These are phyloP conservation scores for Fukomys damarensis DNA, from an alignment of 2,113 vertebrate species.

Conservation along the genomic window DNA sequence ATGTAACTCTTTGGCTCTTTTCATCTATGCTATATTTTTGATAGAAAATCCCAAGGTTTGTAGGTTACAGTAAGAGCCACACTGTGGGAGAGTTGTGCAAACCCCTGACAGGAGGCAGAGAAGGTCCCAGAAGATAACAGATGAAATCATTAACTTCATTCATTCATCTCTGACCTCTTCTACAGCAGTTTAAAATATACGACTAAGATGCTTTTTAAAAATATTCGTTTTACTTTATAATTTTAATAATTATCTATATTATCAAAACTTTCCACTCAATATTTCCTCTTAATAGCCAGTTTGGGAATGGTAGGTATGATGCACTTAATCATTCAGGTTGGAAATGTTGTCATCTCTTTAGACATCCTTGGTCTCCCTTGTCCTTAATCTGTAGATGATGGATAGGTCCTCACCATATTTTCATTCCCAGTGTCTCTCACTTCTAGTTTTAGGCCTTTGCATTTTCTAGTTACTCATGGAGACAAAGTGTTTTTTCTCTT, in stretches of 20 bases:
- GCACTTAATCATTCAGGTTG: neutral
- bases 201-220: neutral
- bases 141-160: neutral
- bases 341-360: neutral
- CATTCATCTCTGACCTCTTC: neutral
- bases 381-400: neutral
- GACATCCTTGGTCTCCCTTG: neutral
- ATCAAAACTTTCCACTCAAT: neutral
- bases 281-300: neutral
- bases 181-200: neutral
- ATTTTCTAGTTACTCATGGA: neutral
- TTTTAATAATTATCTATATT: neutral
- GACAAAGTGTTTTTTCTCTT: neutral
- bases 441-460: neutral
- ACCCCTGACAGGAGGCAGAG: neutral
- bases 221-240: neutral
- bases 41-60: neutral
- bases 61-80: neutral
- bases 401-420: neutral
- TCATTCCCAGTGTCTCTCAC: neutral
- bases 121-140: neutral
- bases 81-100: neutral
- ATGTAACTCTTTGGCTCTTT: neutral
- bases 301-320: neutral
- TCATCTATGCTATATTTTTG: neutral